Base-by-base conservation (phyloP, 2,888 invertebrate genomes). In the Drosophila macrospina region DNA sequence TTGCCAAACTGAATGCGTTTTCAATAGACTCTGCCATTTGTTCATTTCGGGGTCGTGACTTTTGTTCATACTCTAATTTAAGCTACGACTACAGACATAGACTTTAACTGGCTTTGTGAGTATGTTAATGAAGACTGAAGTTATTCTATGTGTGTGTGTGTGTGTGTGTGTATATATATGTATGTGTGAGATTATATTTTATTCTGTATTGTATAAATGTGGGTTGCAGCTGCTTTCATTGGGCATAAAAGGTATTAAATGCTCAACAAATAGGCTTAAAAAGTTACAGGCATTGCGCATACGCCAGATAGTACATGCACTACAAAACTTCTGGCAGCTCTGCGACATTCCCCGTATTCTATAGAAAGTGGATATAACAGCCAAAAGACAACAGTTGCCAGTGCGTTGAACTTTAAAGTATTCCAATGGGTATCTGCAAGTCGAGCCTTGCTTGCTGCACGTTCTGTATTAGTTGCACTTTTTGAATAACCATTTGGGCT, bases 191-290 rank as follows among this genome's bases (percentile, higher is more conserved):
- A 32, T 13, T 50, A n/a, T 36, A 15, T 51, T 47, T 30, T 47
- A 16, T 54, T 54, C 8, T 51, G 47, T 57, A 44, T 55, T 54
- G 45, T 39, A 44, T 42, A 65, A 61, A 30, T 61, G 65, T 54
- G 45, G 59, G 60, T 39, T 54, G 15, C 65, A 61, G 56, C 65
- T 54, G 51, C 50, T 37, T 30, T 55, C 36, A 37, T 47, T n/a
- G 34, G 30, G 39, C 65, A 65, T 68, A 57, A 56, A 62, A 61
- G 44, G 56, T 66, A 52, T 66, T 56, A 62, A 69, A 61, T 62
- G 65, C 45, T 56, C 57, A 62, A 62, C 54, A 66, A 65, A 65
- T 56, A 59, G 59, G 67, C 61, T 57, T 67, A 62, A 67, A 62
- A 67, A 61, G 62, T 62, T 62, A 67, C 56, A 41, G 30, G 24